These are phyloP conservation scores for Euplexia lucipara DNA, from an alignment of 2,888 invertebrate genomes.

Conservation along the genomic window DNA sequence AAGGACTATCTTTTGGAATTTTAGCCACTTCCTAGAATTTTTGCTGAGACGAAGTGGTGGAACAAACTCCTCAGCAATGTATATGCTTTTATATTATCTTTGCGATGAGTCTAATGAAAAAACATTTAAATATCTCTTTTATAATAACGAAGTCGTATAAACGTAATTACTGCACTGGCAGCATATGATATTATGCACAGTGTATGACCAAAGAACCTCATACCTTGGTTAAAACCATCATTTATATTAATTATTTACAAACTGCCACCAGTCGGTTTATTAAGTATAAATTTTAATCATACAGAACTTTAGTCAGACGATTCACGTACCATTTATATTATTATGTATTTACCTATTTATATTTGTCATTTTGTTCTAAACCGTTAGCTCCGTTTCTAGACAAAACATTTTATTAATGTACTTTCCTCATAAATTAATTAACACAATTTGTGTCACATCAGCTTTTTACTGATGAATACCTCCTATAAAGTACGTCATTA, in stretches of 20 bases:
- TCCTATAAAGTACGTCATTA: constrained; percentile 32
- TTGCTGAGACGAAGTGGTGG: too few relatives aligned
- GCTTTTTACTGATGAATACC: constrained; percentile 10
- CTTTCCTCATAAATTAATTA: constrained; percentile 4
- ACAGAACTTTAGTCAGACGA: not conserved
- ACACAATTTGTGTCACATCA: constrained; percentile 28
- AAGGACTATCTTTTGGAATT: too few relatives aligned
- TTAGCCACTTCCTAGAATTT: too few relatives aligned
- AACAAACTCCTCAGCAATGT: too few relatives aligned
- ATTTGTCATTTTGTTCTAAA: constrained; percentile 10
- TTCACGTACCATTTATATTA: not conserved
- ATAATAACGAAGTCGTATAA: constrained; percentile 2
- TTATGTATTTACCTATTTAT: not conserved
- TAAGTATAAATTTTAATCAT: not conserved
- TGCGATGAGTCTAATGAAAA: constrained; percentile 7
- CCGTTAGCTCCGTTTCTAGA: not conserved
- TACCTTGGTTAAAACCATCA: not conserved
- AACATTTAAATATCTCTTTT: constrained; percentile 1
- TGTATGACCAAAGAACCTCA: constrained; percentile 1
- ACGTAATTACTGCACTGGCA: not conserved
- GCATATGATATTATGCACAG: not conserved
- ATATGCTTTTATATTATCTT: too few relatives aligned
- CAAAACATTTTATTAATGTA: not conserved
- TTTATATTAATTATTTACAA: not conserved
- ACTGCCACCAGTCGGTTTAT: not conserved